Evolutionary conservation across 1,140 invertebrate genomes (phyloP).

Genomic region (Nasonia vitripennis): DNA sequence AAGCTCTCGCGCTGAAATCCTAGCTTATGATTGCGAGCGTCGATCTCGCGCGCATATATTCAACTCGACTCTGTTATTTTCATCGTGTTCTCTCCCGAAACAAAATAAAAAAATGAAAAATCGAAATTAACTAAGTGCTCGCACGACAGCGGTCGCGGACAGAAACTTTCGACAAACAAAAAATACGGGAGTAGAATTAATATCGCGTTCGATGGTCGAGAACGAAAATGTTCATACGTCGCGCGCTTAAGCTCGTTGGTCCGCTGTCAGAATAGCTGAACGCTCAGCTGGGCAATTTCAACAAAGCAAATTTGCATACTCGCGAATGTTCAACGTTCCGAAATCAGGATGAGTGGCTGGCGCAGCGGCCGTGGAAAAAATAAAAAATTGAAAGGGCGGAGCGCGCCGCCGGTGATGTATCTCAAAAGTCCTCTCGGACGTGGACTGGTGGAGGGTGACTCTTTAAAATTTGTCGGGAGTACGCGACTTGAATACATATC

Average conservation of each 20-base stretch:
- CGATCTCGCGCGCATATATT: too few species aligned
- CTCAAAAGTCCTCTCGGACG: slow-evolving; percentile 14
- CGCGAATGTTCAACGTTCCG: not conserved
- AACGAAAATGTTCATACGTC: not conserved
- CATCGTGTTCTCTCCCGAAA: too few species aligned
- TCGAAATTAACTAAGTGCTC: too few species aligned
- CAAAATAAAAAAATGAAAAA: too few species aligned
- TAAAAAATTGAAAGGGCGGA: not conserved
- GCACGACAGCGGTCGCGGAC: too few species aligned
- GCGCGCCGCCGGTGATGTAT: not conserved
- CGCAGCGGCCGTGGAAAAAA: not conserved
- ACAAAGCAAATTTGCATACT: slow-evolving; percentile 13
- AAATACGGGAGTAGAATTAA: not conserved
- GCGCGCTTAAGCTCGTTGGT: not conserved
- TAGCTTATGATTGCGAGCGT: slow-evolving; percentile 5
- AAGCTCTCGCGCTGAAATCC: not conserved
- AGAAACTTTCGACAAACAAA: too few species aligned
- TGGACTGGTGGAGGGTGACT: not conserved
- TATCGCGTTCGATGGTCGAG: not conserved
- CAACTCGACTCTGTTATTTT: too few species aligned
- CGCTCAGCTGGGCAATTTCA: slow-evolving; percentile 6
- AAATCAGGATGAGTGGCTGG: slow-evolving; percentile 9
- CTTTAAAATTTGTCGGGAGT: slow-evolving; percentile 22
- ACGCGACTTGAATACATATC: slow-evolving; percentile 25
- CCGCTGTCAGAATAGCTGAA: not conserved